These are phyloP conservation scores for Onchidella celtica DNA, from an alignment of 2,888 invertebrate species.

Conservation along the genomic window DNA sequence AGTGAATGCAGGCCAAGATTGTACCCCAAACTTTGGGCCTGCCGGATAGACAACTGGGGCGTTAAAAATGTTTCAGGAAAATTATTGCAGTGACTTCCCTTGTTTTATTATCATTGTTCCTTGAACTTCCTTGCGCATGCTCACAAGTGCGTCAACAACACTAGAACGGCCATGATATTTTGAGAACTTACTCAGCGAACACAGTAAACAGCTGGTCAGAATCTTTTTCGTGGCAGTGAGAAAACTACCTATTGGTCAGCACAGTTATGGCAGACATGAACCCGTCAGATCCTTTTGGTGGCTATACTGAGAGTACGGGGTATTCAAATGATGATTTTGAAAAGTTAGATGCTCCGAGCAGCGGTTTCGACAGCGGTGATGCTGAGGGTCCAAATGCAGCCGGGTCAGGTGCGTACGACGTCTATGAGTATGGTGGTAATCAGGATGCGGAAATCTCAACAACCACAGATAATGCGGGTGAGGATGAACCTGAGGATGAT, in stretches of 20 bases:
- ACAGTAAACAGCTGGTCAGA: constrained; percentile 8
- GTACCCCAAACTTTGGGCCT: no score
- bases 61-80: no score
- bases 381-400: neutral
- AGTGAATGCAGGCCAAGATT: no score
- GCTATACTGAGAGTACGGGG: constrained; percentile 57
- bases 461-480: constrained; percentile 63
- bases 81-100: constrained; percentile 29
- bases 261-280: constrained; percentile 49
- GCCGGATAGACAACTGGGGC: no score
- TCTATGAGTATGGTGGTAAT: constrained; percentile 37
- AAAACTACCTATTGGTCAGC: neutral
- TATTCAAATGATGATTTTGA: constrained; percentile 57
- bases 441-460: constrained; percentile 71
- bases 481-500: constrained; percentile 69
- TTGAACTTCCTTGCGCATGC: constrained; percentile 56
- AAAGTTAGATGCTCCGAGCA: constrained; percentile 45
- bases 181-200: constrained; percentile 24
- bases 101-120: constrained; percentile 26
- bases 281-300: constrained; percentile 41
- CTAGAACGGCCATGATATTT: constrained; percentile 58
- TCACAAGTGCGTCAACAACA: constrained; percentile 52
- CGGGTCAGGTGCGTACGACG: constrained; percentile 1
- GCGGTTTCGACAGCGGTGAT: constrained; percentile 37
- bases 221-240: neutral